A percentile compares a stretch with the other conserved stretches of the same genome.
These are phyloP conservation scores for Rhynchotus rufescens DNA, from an alignment of 2,797 vertebrate genomes.

Conservation along the genomic window DNA sequence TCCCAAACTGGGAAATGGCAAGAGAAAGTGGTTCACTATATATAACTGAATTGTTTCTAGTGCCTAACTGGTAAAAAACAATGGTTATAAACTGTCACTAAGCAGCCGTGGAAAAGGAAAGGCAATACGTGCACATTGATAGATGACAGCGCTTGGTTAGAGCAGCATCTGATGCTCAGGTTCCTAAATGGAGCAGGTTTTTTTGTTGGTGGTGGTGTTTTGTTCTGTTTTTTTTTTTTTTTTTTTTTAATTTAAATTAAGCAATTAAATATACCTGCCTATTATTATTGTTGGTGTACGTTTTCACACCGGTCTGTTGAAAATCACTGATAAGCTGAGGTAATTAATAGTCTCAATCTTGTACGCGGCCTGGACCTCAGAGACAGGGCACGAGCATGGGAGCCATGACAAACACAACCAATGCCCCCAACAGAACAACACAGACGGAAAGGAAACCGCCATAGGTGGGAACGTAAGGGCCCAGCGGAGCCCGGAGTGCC, in stretches of 20 bases:
- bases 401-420: slow-evolving; percentile 42
- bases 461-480: slow-evolving; percentile 40
- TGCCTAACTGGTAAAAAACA: background rate
- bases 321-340: slow-evolving; percentile 6
- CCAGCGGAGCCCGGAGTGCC: slow-evolving; percentile 30
- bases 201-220: too few species aligned
- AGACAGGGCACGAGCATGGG: slow-evolving; percentile 24
- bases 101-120: slow-evolving; percentile 21
- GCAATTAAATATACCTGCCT: background rate
- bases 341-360: slow-evolving; percentile 2
- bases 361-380: background rate
- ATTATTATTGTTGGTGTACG: background rate
- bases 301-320: slow-evolving; percentile 21
- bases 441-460: background rate
- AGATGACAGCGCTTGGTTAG: slow-evolving; percentile 3
- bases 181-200: background rate
- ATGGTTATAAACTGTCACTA: background rate
- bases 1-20: background rate
- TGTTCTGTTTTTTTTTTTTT: too few species aligned
- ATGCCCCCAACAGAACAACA: slow-evolving; percentile 3
- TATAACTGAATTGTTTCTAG: background rate
- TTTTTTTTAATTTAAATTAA: slow-evolving; percentile 4
- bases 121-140: background rate
- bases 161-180: slow-evolving; percentile 7
- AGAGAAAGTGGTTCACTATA: background rate